Conservation (phyloP, 2,113 vertebrate species). For the Lutjanus erythropterus region DNA sequence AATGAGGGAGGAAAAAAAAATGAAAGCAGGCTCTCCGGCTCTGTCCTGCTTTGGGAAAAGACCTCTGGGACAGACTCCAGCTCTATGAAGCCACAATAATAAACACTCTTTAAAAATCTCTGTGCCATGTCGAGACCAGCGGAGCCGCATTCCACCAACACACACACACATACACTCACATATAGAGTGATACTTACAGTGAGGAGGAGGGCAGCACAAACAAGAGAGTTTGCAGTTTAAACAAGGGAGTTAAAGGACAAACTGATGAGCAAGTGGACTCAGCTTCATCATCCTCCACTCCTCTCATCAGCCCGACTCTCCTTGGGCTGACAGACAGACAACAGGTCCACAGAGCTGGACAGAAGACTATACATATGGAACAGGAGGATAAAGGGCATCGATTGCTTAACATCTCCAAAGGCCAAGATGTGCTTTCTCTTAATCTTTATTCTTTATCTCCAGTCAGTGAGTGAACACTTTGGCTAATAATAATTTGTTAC, state of each 20-base stretch:
- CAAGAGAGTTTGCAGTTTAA: slow-evolving; percentile 25
- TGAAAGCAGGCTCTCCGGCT: slow-evolving; percentile 6
- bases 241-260: slow-evolving; percentile 43
- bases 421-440: background rate
- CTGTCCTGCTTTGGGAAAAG: slow-evolving; percentile 19
- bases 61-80: slow-evolving; percentile 46
- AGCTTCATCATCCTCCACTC: slow-evolving; percentile 22
- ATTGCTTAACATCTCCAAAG: background rate
- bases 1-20: background rate
- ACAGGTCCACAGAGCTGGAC: background rate
- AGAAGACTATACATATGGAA: background rate
- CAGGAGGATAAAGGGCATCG: background rate
- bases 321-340: background rate
- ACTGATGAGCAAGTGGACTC: slow-evolving; percentile 33
- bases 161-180: slow-evolving; percentile 18
- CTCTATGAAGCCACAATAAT: slow-evolving; percentile 56
- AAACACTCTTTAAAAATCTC: slow-evolving; percentile 43
- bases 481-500: background rate
- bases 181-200: slow-evolving; percentile 11
- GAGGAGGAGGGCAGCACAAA: slow-evolving; percentile 15
- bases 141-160: background rate
- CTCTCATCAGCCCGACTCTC: background rate
- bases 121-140: slow-evolving; percentile 32
- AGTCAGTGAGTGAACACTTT: background rate
- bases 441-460: background rate